Evolutionary conservation across 2,797 vertebrate species (phyloP), one percentile per base, ranked within the genome.

Genomic region (Liparis tanakae): DNA sequence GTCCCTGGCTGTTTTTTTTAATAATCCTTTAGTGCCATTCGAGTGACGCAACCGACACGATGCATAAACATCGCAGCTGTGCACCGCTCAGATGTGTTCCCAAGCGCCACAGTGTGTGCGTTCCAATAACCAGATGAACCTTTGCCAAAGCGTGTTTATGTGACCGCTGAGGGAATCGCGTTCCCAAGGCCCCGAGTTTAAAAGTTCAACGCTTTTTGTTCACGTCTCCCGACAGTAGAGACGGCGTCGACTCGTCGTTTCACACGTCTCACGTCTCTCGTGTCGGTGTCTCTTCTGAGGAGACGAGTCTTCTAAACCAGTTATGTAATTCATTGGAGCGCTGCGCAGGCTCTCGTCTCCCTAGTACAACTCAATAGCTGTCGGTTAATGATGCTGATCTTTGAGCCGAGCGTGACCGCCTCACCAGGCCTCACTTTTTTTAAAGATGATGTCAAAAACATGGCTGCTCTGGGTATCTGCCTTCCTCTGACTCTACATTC

Each of bases 31-130:
- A 10, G 65, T 77, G 59, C 64, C 13, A 25, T 78, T 51, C 61
- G 53, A 85, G 53, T 76, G 51, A 81, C 68, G 53, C 66, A 78
- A 69, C 43, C 84, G 59, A 79, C 76, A 79, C 70, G 68, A 82
- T 57, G 59, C 63, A 74, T 67, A 79, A 79, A 83, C 77, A 82
- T 89, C 54, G 78, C 79, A 72, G 70, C 79, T 81, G 60, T 67
- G 72, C 62, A 50, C 33, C 76, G 43, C 62, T 43, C 69, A 59
- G 57, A 58, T 10, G 15, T 76, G 72, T 71, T 25, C 75, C 56
- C 57, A 72, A 65, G 37, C 59, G n/a, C 59, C 34, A 65, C 66
- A 76, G 67, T 55, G 58, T 53, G 59, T 72, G 10, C 65, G 66
- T 74, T 82, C 69, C 30, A 44, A 43, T 63, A 20, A 63, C 39